phyloP scores from a whole-genome alignment of 2,888 invertebrate genomes.

The Aphrophora alni region DNA sequence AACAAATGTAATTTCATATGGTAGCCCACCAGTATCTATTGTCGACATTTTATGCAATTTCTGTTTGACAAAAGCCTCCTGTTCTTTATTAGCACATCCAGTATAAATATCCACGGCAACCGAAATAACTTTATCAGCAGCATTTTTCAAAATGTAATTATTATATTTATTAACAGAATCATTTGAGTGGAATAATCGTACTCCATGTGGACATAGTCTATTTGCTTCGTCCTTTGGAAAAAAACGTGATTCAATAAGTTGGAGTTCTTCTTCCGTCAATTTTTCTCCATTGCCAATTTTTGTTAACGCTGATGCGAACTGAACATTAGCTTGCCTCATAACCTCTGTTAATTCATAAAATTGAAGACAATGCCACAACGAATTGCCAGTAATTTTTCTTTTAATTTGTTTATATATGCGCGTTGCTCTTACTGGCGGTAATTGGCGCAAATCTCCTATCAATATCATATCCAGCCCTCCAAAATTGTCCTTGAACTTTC shows the following conservation, averaged over 20 bases:
- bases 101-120: conserved; percentile 31
- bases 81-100: conserved; percentile 41
- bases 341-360: conserved; percentile 53
- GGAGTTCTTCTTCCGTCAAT: conserved; percentile 47
- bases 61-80: conserved; percentile 39
- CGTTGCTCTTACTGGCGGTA: conserved; percentile 54
- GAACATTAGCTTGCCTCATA: conserved; percentile 53
- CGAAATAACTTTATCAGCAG: neutral
- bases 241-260: conserved; percentile 51
- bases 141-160: neutral
- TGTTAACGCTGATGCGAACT: conserved; percentile 53
- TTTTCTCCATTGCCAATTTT: conserved; percentile 53
- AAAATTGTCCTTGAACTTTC: conserved; percentile 53
- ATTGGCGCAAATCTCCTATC: conserved; percentile 55
- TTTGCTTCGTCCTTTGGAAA: conserved; percentile 25
- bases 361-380: conserved; percentile 53
- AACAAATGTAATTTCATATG: conserved; percentile 48
- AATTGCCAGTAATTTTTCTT: conserved; percentile 49
- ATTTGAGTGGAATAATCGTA: neutral
- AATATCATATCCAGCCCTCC: conserved; percentile 55
- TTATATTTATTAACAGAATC: neutral
- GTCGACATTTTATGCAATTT: conserved; percentile 49
- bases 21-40: conserved; percentile 52
- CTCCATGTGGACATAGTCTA: neutral
- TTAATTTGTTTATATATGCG: conserved; percentile 51